A percentile compares a stretch with the other conserved stretches of the same genome.
Evolutionary conservation across 2,888 invertebrate genomes (phyloP).

Genomic region (Agrochola lychnidis): DNA sequence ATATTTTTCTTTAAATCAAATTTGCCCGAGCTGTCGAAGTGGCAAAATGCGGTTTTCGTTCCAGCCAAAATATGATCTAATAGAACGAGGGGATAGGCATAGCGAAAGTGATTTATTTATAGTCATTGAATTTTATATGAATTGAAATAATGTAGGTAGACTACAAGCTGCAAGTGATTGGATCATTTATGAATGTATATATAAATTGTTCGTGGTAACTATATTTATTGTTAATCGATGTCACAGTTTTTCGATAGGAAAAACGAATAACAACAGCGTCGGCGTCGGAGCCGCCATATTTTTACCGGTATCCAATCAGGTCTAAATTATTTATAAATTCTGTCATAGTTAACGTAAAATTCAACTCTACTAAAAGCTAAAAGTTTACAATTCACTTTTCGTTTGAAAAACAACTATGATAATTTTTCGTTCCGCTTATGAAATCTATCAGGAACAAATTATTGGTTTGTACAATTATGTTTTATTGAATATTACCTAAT

Average conservation of each 20-base stretch:
- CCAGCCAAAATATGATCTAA: conserved; percentile 33
- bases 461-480: too few relatives aligned
- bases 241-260: conserved; percentile 26
- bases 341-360: neutral
- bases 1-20: conserved; percentile 45
- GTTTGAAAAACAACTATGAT: too few relatives aligned
- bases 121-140: conserved; percentile 28
- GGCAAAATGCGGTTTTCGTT: conserved; percentile 31
- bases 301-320: conserved; percentile 33
- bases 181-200: conserved; percentile 12
- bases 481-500: too few relatives aligned
- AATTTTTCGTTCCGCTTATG: too few relatives aligned
- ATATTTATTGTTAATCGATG: conserved; percentile 7
- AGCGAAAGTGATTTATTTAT: conserved; percentile 33
- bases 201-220: conserved; percentile 25
- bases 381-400: neutral
- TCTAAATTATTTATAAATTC: conserved; percentile 32
- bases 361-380: neutral
- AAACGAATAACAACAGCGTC: conserved; percentile 31
- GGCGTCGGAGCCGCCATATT: neutral
- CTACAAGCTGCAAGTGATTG: conserved; percentile 17
- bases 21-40: conserved; percentile 39
- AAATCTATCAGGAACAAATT: neutral
- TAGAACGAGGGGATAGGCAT: conserved; percentile 21
- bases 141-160: conserved; percentile 9